Base-by-base conservation (phyloP, 2,113 vertebrate genomes). In the Etheostoma spectabile region DNA sequence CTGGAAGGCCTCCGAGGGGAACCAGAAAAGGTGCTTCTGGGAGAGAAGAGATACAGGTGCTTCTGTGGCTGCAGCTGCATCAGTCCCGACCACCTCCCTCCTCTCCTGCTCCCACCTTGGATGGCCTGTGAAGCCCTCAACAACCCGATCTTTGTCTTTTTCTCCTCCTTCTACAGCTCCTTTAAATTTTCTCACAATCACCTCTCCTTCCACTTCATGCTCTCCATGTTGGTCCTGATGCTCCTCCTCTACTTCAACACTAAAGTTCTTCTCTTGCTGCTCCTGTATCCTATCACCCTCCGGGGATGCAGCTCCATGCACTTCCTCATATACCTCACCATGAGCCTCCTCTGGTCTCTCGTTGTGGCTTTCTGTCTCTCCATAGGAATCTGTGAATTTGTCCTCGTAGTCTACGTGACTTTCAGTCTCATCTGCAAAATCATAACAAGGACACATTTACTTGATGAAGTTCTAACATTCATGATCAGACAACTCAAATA, bases 381-480 rank as follows among this genome's bases (percentile, higher is more conserved):
- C 64, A 1, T 91, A 94, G 63, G 95, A 96, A 55, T 97, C 96
- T 0, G 96, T 93, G 63, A 98, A 97, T 83, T 96, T 96, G 75
- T 98, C 97, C 86, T 99, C 97, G n/a, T 98, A 99, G 92, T 99
- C 97, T 53, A 97, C 87, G 13, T 96, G 96, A 22, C 93, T 85
- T 80, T 97, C 95, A 0, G 95, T 89, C 74, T 95, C 94, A 93
- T 96, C 97, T 99, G 93, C 48, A 56, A 52, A 63, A 66, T 87
- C n/a, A 82, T 19, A 74, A 63, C 59, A 13, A 63, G 7, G 5
- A 85, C 30, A 82, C 3, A 30, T 33, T 42, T 19, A 30, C 21
- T 52, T 16, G 1, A 19, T 61, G 21, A 35, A 7, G 8, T 55
- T 11, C 49, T 10, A 45, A 19, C 48, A 35, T 63, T 63, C 19